Evolutionary conservation across 2,888 invertebrate species (phyloP).

Genomic region (Eledone cirrhosa): DNA sequence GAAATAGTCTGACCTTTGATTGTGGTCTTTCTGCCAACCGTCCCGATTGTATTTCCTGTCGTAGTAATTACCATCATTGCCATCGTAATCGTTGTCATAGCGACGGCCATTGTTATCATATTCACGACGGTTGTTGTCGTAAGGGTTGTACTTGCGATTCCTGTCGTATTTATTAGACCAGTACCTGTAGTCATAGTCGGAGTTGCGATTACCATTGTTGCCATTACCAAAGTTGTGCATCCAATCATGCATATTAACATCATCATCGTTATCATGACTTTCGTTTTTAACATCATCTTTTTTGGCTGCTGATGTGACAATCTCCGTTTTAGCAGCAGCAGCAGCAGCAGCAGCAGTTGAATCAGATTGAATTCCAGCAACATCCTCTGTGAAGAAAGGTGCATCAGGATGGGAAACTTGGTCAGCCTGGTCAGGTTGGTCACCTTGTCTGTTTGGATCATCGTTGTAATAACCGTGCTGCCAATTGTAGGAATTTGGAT

Average conservation of each 20-base stretch:
- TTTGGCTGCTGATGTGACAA: too few relatives aligned
- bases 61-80: not conserved
- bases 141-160: not conserved
- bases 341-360: too few relatives aligned
- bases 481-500: too few relatives aligned
- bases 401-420: too few relatives aligned
- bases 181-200: not conserved
- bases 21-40: not conserved
- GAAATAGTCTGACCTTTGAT: not conserved
- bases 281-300: too few relatives aligned
- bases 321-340: too few relatives aligned
- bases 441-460: too few relatives aligned
- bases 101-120: not conserved
- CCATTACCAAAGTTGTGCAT: not conserved
- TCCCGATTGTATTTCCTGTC: not conserved
- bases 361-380: too few relatives aligned
- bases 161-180: conserved; percentile 3
- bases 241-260: not conserved
- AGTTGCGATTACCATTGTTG: not conserved
- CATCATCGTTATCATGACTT: not conserved
- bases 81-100: conserved; percentile 13
- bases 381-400: too few relatives aligned
- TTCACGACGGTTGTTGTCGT: not conserved
- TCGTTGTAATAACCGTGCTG: too few relatives aligned
- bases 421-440: too few relatives aligned